phyloP scores from a whole-genome alignment of 2,888 invertebrate species.

The Pseudanteris insignis region DNA sequence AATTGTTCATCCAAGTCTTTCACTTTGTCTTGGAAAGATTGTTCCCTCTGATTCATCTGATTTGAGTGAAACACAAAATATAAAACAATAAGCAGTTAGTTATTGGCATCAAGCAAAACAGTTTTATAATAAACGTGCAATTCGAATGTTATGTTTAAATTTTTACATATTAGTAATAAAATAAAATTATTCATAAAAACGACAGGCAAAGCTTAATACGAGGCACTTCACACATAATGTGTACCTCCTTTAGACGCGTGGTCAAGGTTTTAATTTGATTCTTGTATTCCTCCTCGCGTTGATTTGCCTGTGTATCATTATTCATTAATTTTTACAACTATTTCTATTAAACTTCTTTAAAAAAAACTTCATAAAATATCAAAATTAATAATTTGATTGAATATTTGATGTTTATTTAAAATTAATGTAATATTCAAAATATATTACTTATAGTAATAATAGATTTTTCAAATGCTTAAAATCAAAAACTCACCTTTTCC shows the following conservation, averaged over 20 bases:
- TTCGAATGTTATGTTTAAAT: conserved; percentile 15
- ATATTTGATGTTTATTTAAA: too few species aligned
- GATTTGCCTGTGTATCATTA: conserved; percentile 83
- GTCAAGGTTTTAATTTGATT: conserved; percentile 99
- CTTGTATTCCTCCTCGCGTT: conserved; percentile 99
- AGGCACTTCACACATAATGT: conserved; percentile 51
- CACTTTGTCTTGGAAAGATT: conserved; percentile 90
- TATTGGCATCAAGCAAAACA: conserved; percentile 33
- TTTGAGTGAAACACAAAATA: conserved; percentile 65
- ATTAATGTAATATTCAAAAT: too few species aligned
- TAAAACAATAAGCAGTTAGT: conserved; percentile 61
- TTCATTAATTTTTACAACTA: conserved; percentile 24
- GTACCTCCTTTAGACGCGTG: conserved; percentile 99
- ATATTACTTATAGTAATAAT: too few species aligned
- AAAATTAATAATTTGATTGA: too few species aligned
- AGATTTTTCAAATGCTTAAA: too few species aligned
- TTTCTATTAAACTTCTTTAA: too few species aligned
- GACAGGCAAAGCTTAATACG: conserved; percentile 42
- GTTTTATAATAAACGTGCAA: conserved; percentile 32
- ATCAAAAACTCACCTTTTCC: conserved; percentile 83
- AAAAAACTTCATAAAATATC: too few species aligned
- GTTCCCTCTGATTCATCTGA: conserved; percentile 95
- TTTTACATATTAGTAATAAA: too few species aligned
- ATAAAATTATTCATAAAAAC: too few species aligned
- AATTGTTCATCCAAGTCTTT: conserved; percentile 89